Base-by-base conservation (phyloP, 2,113 vertebrate genomes). In the Merops nubicus region DNA sequence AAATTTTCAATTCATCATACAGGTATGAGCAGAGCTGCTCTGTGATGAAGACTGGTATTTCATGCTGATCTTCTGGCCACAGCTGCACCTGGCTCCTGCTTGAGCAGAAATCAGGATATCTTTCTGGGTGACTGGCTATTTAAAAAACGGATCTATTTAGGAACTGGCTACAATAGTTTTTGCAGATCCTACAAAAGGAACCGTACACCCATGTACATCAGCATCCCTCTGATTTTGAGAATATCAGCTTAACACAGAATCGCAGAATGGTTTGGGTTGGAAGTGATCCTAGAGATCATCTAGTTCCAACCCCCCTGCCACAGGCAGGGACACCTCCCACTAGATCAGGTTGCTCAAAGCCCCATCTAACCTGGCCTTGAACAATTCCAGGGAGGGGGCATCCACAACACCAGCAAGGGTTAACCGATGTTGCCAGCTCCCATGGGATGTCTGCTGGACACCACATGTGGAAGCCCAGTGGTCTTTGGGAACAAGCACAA, bases 391-490 rank as follows among this genome's bases (percentile, higher is more conserved):
- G 47, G 34, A 29, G 20, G 40, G 60, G n/a, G n/a, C 33, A 69
- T 28, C 47, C 68, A 70, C 6, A 31, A 25, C 2, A 34, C 43
- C n/a, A 20, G 59, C 40, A 45, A 79, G 43, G 75, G 92, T 77
- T 74, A 65, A 56, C 29, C n/a, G 57, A 12, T 8, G 45, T 28
- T 74, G 50, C 56, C 83, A 91, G 2, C 23, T 95, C 42, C 72
- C 29, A 33, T 3, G 20, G 33, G 23, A 33, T 59, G 78, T 42
- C 68, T 3, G 2, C 42, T 65, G 63, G 75, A 45, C 79, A 86
- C 47, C 57, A 12, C 17, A 54, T 1, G 12, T 18, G 15, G 57
- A 80, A 90, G 40, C 33, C 60, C 75, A 83, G 19, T 0, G 0
- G 38, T 29, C 68, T 86, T 54, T 70, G 60, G 73, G 38, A 92